Evolutionary conservation across 2,888 invertebrate genomes (phyloP), one percentile per base, ranked within the genome.

Genomic region (Xiphydria camelus): DNA sequence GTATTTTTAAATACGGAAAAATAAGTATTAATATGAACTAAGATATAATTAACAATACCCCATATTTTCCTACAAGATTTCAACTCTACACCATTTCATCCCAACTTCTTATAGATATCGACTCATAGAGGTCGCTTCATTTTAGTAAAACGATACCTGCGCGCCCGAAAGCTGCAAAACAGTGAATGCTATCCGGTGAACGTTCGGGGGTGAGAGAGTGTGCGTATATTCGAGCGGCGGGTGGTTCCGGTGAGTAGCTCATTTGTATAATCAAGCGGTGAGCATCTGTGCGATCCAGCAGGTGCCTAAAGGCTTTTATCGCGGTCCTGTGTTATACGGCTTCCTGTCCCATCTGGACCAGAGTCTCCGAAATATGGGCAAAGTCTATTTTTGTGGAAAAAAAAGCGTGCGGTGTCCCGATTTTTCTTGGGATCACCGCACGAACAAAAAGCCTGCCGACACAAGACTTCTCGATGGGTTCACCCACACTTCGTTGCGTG

Each of bases 251-350:
- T 32, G 44, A 44, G 44, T 38, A 39, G 38, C 44, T 44, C 44
- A 44, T 44, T 44, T 44, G 44, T 44, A 44, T 44, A 31, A 37
- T 45, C 41, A 54, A 55, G 38, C 63, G 59, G 53, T 47, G 47
- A 59, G 64, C 66, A 64, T 63, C 64, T 63, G 65, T 57, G 64
- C 48, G 59, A 51, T 55, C 57, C 58, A 57, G 57, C 70, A 70
- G 70, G 68, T 71, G 70, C 68, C 63, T 51, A 61, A 54, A 57
- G 59, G 53, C 61, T 60, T 70, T 67, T 70, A 69, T 64, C 65
- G 64, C 57, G 57, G 45, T 52, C 47, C 50, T 47, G 49, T 54
- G 57, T 62, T 62, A 55, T 66, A 65, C 51, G 59, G 59, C 59
- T 57, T 59, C 59, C 55, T 55, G 55, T 55, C 55, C 53, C 58